Evolutionary conservation across 2,888 invertebrate genomes (phyloP).

Genomic region (Sympetrum striolatum): DNA sequence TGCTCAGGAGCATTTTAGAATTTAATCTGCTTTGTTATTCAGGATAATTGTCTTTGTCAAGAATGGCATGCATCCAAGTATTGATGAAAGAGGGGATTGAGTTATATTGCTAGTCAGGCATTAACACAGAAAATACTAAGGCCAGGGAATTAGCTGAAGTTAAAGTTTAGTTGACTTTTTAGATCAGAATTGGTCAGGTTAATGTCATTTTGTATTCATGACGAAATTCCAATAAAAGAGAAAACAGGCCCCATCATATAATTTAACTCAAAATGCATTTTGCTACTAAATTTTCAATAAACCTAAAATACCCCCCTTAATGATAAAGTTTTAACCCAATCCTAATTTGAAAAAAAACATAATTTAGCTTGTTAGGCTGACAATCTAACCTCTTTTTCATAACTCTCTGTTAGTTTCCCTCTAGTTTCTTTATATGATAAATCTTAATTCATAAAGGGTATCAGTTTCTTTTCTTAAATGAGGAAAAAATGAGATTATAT

Average conservation of each 20-base stretch:
- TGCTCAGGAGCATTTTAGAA: neutral
- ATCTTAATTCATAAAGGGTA: too few relatives aligned
- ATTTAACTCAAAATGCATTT: neutral
- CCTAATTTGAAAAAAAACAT: too few relatives aligned
- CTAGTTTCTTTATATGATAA: too few relatives aligned
- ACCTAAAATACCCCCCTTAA: too few relatives aligned
- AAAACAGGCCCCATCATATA: too few relatives aligned
- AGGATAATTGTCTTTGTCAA: neutral
- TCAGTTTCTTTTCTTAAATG: too few relatives aligned
- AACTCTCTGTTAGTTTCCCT: too few relatives aligned
- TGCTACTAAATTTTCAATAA: neutral
- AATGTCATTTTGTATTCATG: neutral
- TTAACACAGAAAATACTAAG: neutral
- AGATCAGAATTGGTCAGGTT: slow-evolving; percentile 11
- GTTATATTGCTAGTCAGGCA: slow-evolving; percentile 8
- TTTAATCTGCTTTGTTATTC: slow-evolving; percentile 8
- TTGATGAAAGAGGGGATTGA: neutral
- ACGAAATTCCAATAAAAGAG: too few relatives aligned
- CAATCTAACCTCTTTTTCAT: too few relatives aligned
- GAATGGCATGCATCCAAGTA: neutral
- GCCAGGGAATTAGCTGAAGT: neutral
- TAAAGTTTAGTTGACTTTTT: neutral
- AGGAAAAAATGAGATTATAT: too few relatives aligned
- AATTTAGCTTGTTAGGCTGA: too few relatives aligned
- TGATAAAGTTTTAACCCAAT: too few relatives aligned